phyloP scores from a whole-genome alignment of 2,113 vertebrate genomes.

The Cyanocitta stelleri region DNA sequence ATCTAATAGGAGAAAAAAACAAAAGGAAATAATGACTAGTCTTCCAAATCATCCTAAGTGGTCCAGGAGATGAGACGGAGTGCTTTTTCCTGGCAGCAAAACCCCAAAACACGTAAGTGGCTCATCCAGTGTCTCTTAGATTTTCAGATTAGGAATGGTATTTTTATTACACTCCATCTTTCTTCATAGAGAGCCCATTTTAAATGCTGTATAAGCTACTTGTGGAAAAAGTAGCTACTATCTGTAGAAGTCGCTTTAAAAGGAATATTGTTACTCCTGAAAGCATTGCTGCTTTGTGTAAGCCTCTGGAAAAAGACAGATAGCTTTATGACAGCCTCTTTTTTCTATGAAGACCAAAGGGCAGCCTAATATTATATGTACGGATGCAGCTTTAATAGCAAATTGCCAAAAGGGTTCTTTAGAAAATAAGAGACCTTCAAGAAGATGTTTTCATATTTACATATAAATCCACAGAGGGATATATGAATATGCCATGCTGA shows the following conservation, averaged over 20 bases:
- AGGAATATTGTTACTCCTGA: not conserved
- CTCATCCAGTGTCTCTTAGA: not conserved
- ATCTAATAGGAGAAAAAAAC: slow-evolving; percentile 11
- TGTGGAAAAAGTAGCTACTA: slow-evolving; percentile 12
- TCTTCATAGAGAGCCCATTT: not conserved
- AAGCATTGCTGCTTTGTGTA: not conserved
- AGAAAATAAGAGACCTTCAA: slow-evolving; percentile 29
- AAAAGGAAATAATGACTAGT: slow-evolving; percentile 49
- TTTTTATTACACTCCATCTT: not conserved
- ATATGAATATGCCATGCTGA: not conserved
- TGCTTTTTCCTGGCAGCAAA: slow-evolving; percentile 10
- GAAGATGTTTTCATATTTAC: slow-evolving; percentile 41
- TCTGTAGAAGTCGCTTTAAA: not conserved
- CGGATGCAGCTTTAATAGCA: not conserved
- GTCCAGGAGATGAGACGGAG: not conserved
- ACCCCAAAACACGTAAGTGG: not conserved
- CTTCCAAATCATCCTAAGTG: slow-evolving; percentile 35
- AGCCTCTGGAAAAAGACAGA: slow-evolving; percentile 20
- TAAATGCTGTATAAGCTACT: slow-evolving; percentile 5
- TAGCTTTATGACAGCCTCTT: slow-evolving; percentile 17
- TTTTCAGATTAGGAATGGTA: slow-evolving; percentile 1
- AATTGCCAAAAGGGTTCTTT: slow-evolving; percentile 29
- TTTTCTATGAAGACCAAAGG: slow-evolving; percentile 13
- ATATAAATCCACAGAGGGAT: slow-evolving; percentile 13
- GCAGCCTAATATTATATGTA: not conserved